Evolutionary conservation across 2,888 invertebrate species (phyloP).

Genomic region (Copidosoma aretas): DNA sequence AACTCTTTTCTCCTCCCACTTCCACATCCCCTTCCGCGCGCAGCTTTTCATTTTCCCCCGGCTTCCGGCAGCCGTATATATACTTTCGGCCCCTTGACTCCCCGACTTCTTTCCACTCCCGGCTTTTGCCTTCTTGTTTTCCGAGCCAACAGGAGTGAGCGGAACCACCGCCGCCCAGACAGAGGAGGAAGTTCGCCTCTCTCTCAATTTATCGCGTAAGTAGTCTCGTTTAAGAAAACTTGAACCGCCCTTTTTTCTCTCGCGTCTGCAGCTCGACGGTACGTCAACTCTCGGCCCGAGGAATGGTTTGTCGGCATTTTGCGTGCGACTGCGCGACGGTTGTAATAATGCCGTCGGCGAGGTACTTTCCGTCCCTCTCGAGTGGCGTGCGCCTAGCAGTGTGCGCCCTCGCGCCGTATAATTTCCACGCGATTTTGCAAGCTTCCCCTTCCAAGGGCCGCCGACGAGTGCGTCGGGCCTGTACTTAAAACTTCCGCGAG

Average conservation of each 20-base stretch:
- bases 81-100: constrained; percentile 8
- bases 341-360: not conserved
- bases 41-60: constrained; percentile 32
- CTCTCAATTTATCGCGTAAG: constrained; percentile 55
- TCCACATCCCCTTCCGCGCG: not conserved
- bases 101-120: not conserved
- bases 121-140: not conserved
- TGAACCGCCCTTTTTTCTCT: constrained; percentile 25
- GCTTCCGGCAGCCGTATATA: constrained; percentile 3
- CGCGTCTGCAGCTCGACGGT: not conserved
- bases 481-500: no score
- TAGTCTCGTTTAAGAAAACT: constrained; percentile 55
- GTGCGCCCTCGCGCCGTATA: no score
- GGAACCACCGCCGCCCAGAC: constrained; percentile 19
- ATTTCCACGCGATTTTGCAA: no score
- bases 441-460: no score
- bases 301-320: not conserved
- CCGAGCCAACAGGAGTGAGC: not conserved
- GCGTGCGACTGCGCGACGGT: not conserved
- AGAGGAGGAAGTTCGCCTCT: constrained; percentile 42
- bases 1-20: not conserved
- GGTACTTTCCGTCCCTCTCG: no score
- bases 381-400: no score
- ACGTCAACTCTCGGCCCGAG: not conserved
- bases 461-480: no score